Evolutionary conservation across 1,140 invertebrate species (phyloP).

Genomic region (Zelostemma sp.): DNA sequence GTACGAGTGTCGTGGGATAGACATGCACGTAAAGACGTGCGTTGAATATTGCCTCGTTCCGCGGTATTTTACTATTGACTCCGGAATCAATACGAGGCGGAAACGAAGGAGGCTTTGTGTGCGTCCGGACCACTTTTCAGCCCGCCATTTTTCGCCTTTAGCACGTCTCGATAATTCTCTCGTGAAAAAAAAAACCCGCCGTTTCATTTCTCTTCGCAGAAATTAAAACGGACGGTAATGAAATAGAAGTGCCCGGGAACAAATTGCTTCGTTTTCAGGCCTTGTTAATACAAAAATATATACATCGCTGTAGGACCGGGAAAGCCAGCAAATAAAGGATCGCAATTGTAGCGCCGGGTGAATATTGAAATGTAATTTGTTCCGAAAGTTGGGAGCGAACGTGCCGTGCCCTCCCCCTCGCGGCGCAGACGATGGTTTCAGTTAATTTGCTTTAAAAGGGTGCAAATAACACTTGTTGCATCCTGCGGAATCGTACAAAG

Average conservation of each 20-base stretch:
- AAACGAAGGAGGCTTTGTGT: background rate
- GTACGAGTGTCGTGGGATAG: conserved; percentile 6
- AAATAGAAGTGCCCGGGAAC: too few relatives aligned
- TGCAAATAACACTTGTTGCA: conserved; percentile 59
- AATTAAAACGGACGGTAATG: too few relatives aligned
- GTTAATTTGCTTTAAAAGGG: conserved; percentile 53
- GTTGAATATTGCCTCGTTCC: conserved; percentile 27
- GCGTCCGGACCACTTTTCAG: background rate
- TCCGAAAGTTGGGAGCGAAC: too few relatives aligned
- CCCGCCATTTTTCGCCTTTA: background rate
- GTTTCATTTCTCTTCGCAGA: too few relatives aligned
- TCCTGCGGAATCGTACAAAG: conserved; percentile 33
- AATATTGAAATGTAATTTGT: too few relatives aligned
- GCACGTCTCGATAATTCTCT: background rate
- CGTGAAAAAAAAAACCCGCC: too few relatives aligned
- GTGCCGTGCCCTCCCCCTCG: too few relatives aligned
- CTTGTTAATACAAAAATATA: too few relatives aligned
- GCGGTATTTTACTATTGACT: conserved; percentile 22
- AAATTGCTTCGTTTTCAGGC: too few relatives aligned
- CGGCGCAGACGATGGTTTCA: conserved; percentile 12
- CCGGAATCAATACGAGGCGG: conserved; percentile 34
- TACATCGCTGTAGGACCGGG: too few relatives aligned
- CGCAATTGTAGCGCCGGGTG: too few relatives aligned
- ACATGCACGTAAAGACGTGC: background rate
- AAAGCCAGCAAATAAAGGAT: too few relatives aligned